Evolutionary conservation across 2,888 invertebrate genomes (phyloP).

Genomic region (Ganaspis brasiliensis): DNA sequence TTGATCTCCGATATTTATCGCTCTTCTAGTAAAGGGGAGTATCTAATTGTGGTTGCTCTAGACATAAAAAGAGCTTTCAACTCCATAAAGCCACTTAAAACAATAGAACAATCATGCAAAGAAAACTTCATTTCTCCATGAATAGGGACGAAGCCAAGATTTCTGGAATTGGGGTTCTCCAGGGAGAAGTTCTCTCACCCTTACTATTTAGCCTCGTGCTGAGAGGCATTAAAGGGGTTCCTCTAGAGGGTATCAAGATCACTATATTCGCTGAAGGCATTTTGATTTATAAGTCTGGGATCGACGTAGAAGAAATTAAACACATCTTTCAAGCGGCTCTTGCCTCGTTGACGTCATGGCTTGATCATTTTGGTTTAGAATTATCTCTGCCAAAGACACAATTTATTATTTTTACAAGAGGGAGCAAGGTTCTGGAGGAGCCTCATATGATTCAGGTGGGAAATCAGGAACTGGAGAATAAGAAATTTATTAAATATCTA

Average conservation of each 20-base stretch:
- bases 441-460: background rate
- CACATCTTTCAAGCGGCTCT: background rate
- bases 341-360: background rate
- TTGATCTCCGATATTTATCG: no score
- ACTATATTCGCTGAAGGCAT: background rate
- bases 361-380: background rate
- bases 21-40: background rate
- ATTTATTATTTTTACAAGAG: background rate
- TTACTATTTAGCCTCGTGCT: background rate
- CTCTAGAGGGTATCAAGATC: background rate
- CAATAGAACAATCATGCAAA: background rate
- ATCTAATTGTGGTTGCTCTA: background rate
- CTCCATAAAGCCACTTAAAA: background rate
- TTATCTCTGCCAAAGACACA: background rate
- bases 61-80: background rate
- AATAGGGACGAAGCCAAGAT: background rate
- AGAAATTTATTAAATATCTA: background rate
- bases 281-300: background rate
- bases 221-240: background rate
- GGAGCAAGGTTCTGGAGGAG: background rate
- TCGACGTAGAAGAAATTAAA: background rate
- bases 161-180: background rate
- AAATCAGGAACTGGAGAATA: background rate
- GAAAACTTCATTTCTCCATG: no score
- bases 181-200: background rate